Evolutionary conservation across 2,888 invertebrate species (phyloP).

Genomic region (Dasypolia templi): DNA sequence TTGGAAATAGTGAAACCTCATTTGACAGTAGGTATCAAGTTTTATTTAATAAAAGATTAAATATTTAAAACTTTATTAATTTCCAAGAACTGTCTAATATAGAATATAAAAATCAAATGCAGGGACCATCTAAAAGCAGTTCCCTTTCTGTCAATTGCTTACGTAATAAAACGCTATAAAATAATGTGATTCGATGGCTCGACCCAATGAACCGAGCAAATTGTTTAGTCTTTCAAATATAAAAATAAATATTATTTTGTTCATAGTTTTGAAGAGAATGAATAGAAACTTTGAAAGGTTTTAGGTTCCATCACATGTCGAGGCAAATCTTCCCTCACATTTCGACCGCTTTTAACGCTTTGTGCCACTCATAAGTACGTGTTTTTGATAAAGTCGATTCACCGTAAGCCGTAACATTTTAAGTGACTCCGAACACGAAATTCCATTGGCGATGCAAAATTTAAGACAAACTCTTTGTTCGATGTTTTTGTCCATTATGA

Average conservation of each 20-base stretch:
- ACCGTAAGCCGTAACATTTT: no score
- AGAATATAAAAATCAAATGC: conserved; percentile 1
- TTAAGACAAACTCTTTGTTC: no score
- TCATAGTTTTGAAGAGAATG: conserved; percentile 18
- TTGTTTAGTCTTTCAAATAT: conserved; percentile 43
- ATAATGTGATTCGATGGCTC: conserved; percentile 52
- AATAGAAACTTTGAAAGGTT: background rate
- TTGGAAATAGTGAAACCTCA: background rate
- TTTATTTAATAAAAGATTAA: background rate
- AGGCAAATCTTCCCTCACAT: no score
- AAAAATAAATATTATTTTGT: conserved; percentile 39
- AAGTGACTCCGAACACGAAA: no score
- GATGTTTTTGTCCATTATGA: no score
- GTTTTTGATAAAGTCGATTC: no score
- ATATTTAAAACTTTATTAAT: background rate
- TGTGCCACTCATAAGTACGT: no score
- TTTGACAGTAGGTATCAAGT: background rate
- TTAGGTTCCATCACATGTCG: no score
- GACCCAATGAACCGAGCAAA: conserved; percentile 52
- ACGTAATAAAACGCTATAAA: conserved; percentile 28
- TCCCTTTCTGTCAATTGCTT: conserved; percentile 27
- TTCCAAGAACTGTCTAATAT: background rate
- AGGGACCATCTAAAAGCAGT: conserved; percentile 15
- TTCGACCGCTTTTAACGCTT: no score
- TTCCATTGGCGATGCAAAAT: no score